Evolutionary conservation across 2,888 invertebrate genomes (phyloP), one percentile per base, ranked within the genome.

Genomic region (Lypha dubia): DNA sequence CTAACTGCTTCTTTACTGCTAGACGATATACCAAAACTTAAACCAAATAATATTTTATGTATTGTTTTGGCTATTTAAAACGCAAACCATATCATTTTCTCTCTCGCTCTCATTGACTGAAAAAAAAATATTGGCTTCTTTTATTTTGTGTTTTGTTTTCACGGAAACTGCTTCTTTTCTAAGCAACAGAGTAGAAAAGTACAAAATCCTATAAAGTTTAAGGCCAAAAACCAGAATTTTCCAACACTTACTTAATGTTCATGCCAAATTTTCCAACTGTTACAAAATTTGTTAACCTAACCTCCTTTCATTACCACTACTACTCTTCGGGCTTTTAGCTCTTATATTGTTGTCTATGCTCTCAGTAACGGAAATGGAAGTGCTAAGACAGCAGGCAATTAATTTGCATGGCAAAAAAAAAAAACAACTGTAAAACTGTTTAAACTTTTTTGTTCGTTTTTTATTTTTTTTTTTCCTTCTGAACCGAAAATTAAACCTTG

Each of bases 311-410:
- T 28, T 28, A 35, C 20, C 62, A 5, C 38, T 28, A 35, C 20
- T 56, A 5, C 38, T 17, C 38, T 35, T 56, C 58, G 8, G 38
- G 22, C 46, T n/a, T 15, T 28, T 2, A 17, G 13, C 35, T 38
- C 1, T 56, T 22, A 35, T 35, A 49, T 24, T 28, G 17, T 7
- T 67, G 24, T 28, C 7, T 32, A 22, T 44, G 1, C 8, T 41
- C 17, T 35, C 28, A 65, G 53, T 56, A 79, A 63, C 70, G 76
- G 73, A 84, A 76, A 71, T 84, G 79, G 76, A 82, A 87, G 84
- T 87, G 86, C 86, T 88, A 89, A 88, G 87, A 89, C 88, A 88
- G 88, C 88, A 87, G 89, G 88, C 90, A 90, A 90, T 90, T 90
- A 90, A 90, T 90, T 90, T 90, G 89, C 89, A 90, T 90, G 90